These are phyloP conservation scores for Neolamprologus longior DNA, from an alignment of 2,113 vertebrate genomes.

Conservation along the genomic window DNA sequence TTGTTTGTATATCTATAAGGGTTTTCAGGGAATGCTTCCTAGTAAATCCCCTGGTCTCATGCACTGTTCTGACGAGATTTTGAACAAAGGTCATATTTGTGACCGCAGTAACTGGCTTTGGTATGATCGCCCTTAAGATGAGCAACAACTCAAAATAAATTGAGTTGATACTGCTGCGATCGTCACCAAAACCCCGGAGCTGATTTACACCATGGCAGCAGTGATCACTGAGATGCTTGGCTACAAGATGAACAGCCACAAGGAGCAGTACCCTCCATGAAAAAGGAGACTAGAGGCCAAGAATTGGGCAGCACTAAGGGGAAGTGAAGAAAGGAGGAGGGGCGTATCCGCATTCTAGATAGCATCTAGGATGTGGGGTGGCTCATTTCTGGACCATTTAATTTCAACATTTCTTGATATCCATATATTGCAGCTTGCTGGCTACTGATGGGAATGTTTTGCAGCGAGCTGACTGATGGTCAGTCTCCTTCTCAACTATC, in stretches of 20 bases:
- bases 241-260: neutral
- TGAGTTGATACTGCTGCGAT: neutral
- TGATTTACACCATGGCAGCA: neutral
- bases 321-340: neutral
- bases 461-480: neutral
- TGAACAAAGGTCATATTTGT: neutral
- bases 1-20: neutral
- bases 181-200: neutral
- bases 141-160: neutral
- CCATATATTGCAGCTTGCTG: neutral
- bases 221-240: neutral
- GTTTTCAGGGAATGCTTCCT: neutral
- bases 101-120: neutral
- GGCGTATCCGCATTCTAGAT: neutral
- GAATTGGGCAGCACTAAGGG: neutral
- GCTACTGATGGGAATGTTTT: neutral
- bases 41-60: neutral
- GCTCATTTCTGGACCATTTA: neutral
- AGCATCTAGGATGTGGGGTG: neutral
- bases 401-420: neutral
- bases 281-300: neutral
- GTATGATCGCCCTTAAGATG: neutral
- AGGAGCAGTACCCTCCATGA: neutral
- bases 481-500: neutral
- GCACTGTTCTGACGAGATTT: neutral